Base-by-base conservation (phyloP, 1,140 invertebrate species). In the Nomia melanderi region DNA sequence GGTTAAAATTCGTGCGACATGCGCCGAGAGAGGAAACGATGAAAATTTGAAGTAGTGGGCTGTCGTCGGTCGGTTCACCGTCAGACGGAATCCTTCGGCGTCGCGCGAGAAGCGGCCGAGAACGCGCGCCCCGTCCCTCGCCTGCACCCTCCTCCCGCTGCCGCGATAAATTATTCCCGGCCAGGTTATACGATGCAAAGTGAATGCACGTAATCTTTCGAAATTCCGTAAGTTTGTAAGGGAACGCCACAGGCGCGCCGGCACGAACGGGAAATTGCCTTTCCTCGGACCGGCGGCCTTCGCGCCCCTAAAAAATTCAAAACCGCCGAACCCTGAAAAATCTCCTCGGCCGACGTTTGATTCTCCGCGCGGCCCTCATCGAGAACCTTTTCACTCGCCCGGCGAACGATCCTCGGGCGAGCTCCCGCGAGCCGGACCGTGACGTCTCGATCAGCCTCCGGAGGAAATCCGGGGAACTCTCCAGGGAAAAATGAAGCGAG, bases 401-500 rank as follows among this genome's bases (percentile, higher is more conserved):
- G 5, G 20, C 53, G 39, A n/a, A 36, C 59, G 8, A 69, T 29
- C 25, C 23, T 23, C 2, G 25, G n/a, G 11, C 23, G 31, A 50
- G 5, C 39, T 8, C 7, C 8, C 39, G 25, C 41, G 44, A 53
- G 44, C 8, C 8, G 56, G 23, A 11, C n/a, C n/a, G n/a, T n/a
- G n/a, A n/a, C n/a, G n/a, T n/a, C 12, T 14, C 41, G 1, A 44
- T 17, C 41, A 5, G 41, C 1, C 14, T 44, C 3, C 41, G 41
- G 6, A 14, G n/a, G n/a, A n/a, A n/a, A n/a, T n/a, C n/a, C n/a
- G n/a, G n/a, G n/a, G n/a, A n/a, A n/a, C n/a, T n/a, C n/a, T n/a
- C 12, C 39, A 17, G 39, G 12, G 47, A 29, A 81, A 62, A 33
- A 88, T 88, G 87, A 88, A 78, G 63, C 83, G 73, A n/a, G 77